Evolutionary conservation across 2,888 invertebrate species (phyloP), one percentile per base, ranked within the genome.

Genomic region (Xanthia togata): DNA sequence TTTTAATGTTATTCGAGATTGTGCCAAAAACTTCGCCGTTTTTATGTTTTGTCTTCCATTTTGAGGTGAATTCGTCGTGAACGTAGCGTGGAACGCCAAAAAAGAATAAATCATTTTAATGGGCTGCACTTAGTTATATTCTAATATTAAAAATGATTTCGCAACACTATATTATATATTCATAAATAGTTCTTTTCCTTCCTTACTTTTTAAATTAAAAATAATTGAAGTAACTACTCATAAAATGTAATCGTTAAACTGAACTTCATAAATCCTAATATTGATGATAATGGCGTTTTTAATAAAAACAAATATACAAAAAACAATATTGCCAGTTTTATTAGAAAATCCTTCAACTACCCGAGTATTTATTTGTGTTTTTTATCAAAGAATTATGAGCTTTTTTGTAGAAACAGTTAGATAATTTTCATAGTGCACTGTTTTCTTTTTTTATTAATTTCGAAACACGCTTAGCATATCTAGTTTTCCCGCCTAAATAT

Each of bases 191-290:
- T 94, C 90, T 94, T 94, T 94, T 95, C 88, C 93, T 94, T 94
- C 91, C 92, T 95, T 95, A 94, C 91, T 95, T 96, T 95, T 93
- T 92, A 93, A 93, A 91, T 89, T 91, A 89, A 92, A 93, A 93
- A 94, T 94, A 94, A 94, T 95, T 95, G 94, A 94, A 94, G 90
- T 96, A 96, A 95, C 93, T 96, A 96, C 96, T 96, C 96, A 94
- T 96, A 95, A 96, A 95, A 92, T 96, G 96, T 96, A 96, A 96
- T 95, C 95, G 96, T 96, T 96, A 96, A 95, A 96, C 96, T 93
- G 96, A 96, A 96, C 96, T 96, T 96, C 96, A 95, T 96, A 96
- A 96, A 96, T 96, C 96, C 96, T 96, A 96, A 96, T 96, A 96
- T 95, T 96, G 96, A 96, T 96, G 94, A 96, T 96, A 95, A 96